A percentile compares a stretch with the other conserved stretches of the same genome.
These are phyloP conservation scores for Prenolepis imparis DNA, from an alignment of 2,888 invertebrate genomes.

Conservation along the genomic window DNA sequence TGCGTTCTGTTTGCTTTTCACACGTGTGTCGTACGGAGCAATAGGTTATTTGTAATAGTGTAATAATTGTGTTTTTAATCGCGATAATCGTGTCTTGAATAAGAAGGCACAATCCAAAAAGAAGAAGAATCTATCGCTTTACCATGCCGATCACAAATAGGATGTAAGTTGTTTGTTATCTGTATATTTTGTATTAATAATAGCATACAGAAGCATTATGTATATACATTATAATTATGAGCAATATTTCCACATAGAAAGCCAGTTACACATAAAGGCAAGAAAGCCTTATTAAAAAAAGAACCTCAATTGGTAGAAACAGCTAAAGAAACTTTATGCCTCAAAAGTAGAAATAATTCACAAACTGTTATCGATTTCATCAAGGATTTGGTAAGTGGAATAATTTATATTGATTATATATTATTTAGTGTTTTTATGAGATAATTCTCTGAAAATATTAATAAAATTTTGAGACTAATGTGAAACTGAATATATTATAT, in stretches of 20 bases:
- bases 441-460: not conserved
- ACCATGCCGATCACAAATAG: conserved; percentile 83
- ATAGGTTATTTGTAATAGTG: not conserved
- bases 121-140: conserved; percentile 8
- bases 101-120: not conserved
- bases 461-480: conserved; percentile 1
- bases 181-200: not conserved
- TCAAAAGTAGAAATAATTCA: conserved; percentile 94
- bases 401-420: not conserved
- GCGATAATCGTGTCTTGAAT: not conserved
- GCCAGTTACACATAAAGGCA: conserved; percentile 95
- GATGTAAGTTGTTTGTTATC: conserved; percentile 82
- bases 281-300: conserved; percentile 92
- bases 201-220: not conserved
- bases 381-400: conserved; percentile 91
- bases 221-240: conserved; percentile 6
- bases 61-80: not conserved
- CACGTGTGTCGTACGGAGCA: no score
- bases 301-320: conserved; percentile 97
- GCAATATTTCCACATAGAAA: conserved; percentile 89
- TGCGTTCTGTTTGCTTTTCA: not conserved
- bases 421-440: not conserved
- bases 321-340: conserved; percentile 93
- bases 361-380: conserved; percentile 91
- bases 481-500: not conserved